Conservation (phyloP, 2,888 invertebrate genomes). For the Itoplectis maculator region DNA sequence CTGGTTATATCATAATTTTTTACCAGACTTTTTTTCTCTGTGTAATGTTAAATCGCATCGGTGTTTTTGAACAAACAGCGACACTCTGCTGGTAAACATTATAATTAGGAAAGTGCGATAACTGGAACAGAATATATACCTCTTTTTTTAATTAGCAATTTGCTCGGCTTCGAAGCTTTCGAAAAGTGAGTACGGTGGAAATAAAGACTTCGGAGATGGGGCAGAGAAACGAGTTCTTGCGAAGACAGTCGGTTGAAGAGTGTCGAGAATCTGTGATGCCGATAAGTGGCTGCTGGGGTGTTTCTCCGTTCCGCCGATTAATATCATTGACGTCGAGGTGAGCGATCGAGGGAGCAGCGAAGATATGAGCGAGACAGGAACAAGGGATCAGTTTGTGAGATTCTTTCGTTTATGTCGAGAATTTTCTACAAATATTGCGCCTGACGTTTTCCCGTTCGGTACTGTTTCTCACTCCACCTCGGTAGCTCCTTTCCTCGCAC, state of each 20-base stretch:
- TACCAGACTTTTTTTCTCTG: too few relatives aligned
- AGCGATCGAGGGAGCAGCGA: background rate
- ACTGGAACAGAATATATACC: background rate
- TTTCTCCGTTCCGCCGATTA: constrained; percentile 47
- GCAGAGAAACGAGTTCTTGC: constrained; percentile 28
- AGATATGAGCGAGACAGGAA: constrained; percentile 25
- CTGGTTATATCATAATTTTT: too few relatives aligned
- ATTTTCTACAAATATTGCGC: constrained; percentile 23
- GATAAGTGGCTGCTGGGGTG: constrained; percentile 42
- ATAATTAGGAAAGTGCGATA: background rate
- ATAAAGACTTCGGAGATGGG: background rate
- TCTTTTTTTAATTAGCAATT: background rate
- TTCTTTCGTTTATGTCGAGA: constrained; percentile 12
- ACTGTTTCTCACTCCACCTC: background rate
- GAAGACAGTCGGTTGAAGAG: constrained; percentile 27
- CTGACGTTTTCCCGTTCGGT: constrained; percentile 8
- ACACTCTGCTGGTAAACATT: too few relatives aligned
- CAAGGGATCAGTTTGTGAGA: background rate
- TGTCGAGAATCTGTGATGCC: constrained; percentile 32
- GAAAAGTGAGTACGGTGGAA: background rate
- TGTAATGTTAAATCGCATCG: too few relatives aligned
- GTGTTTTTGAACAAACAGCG: too few relatives aligned
- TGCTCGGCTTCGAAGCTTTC: background rate
- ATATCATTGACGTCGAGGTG: constrained; percentile 5
- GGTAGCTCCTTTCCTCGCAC: background rate